Evolutionary conservation across 2,797 vertebrate genomes (phyloP), one percentile per base, ranked within the genome.

Genomic region (Hypotaenidia okinawae): DNA sequence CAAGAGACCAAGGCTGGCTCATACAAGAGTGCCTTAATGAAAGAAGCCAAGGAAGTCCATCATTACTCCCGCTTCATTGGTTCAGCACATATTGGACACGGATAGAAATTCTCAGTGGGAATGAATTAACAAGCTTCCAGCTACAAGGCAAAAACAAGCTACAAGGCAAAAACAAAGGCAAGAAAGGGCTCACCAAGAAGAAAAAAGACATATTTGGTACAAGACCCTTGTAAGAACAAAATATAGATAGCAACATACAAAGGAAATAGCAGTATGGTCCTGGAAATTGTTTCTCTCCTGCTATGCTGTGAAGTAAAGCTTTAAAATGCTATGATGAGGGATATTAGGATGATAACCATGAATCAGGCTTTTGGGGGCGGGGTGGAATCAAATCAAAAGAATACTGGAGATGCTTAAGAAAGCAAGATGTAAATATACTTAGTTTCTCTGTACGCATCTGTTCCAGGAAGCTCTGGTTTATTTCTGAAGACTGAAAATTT

Each of bases 131-230:
- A 19, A 81, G 81, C 39, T 24, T 80, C 43, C 47, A 45, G 22
- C 54, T 64, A 83, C 78, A 93, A 92, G 94, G 57, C 43, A 92
- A 94, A 76, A 84, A 67, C 89, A 82, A 93, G 22, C 54, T 64
- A 83, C 78, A 93, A 92, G 94, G 57, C 43, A 92, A 94, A 76
- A 84, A 67, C 89, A 82, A 93, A 87, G 43, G 39, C 23, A 87
- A 89, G 59, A 83, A 96, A 97, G 45, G 74, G 51, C 59, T 94
- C 93, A 70, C 81, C 87, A 96, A 87, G 87, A 93, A 94, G 87
- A 72, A 96, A 92, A 95, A 92, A 96, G 91, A 93, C 88, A 47
- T 45, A 45, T 45, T 45, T 19, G 17, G 43, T 61, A 75, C 90
- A 94, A 91, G 81, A 52, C 74, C 21, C 24, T 51, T 25, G 32